These are phyloP conservation scores for Xyrichtys novacula DNA, from an alignment of 2,797 vertebrate species.

Conservation along the genomic window DNA sequence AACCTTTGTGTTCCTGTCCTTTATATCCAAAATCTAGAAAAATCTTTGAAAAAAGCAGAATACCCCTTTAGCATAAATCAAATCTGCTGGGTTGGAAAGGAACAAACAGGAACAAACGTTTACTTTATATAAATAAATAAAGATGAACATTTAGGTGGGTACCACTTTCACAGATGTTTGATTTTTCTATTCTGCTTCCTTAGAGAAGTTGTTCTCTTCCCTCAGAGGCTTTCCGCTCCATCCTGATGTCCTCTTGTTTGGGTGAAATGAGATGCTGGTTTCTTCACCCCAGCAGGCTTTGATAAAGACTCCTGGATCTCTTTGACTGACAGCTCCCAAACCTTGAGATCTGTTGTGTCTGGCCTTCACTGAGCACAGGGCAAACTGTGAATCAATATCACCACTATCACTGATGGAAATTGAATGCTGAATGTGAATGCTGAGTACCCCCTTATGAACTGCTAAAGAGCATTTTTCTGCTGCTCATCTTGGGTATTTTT, in stretches of 20 bases:
- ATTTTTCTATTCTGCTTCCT: background rate
- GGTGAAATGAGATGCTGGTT: slow-evolving; percentile 58
- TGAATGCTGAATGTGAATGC: slow-evolving; percentile 87
- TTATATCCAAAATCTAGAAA: too few species aligned
- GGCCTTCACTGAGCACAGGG: slow-evolving; percentile 69
- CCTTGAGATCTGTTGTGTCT: slow-evolving; percentile 86
- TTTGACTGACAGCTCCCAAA: slow-evolving; percentile 89
- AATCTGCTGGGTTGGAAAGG: too few species aligned
- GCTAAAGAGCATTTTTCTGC: slow-evolving; percentile 83
- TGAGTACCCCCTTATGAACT: slow-evolving; percentile 71
- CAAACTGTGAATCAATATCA: slow-evolving; percentile 90
- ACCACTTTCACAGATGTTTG: too few species aligned
- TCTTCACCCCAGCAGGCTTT: slow-evolving; percentile 73
- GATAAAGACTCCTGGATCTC: slow-evolving; percentile 77
- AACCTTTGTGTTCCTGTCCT: too few species aligned
- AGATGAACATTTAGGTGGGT: too few species aligned
- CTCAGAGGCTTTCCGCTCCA: slow-evolving; percentile 54
- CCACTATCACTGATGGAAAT: slow-evolving; percentile 89
- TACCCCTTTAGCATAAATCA: too few species aligned
- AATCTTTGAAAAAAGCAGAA: too few species aligned
- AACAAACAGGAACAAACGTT: too few species aligned
- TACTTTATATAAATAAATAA: too few species aligned
- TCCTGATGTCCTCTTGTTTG: slow-evolving; percentile 57
- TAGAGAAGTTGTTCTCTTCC: slow-evolving; percentile 38
- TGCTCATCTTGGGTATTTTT: slow-evolving; percentile 86